Evolutionary conservation across 2,113 vertebrate species (phyloP), one percentile per base, ranked within the genome.

Genomic region (Austrofundulus limnaeus): DNA sequence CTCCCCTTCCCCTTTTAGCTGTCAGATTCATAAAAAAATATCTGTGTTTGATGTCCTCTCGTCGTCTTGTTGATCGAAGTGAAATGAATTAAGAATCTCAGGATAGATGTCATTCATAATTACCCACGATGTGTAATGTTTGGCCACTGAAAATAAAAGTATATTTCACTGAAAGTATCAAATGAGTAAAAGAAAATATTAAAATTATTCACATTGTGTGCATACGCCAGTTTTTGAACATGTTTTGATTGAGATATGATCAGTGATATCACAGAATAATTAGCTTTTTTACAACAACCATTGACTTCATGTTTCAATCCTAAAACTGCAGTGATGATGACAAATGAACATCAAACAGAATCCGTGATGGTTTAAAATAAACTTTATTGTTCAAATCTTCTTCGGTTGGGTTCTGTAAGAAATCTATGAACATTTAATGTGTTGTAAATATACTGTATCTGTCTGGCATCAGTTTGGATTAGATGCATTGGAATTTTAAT

Each of bases 41-140:
- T 64, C 9, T 65, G 20, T 75, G 55, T 69, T 65, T 37, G 43
- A 61, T 70, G 81, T 83, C 74, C 66, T 64, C 11, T 14, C 82
- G 62, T 68, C 72, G 70, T 84, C 59, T 63, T 62, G 61, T 25
- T 76, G 51, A 71, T 73, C 51, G 66, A 76, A 77, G 68, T 72
- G 80, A 6, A 81, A 70, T 84, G 60, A 73, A 77, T 88, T 86
- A 63, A 88, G 88, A 85, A 85, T 87, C 91, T 93, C 91, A 92
- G 91, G 92, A 90, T 90, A 84, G 85, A 86, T 82, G 71, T 84
- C 69, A 87, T 62, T 78, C 43, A 73, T 66, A 72, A 47, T 59
- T 74, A 69, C 71, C 59, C 72, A 82, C 48, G 74, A 73, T 78
- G 21, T 75, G 72, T 72, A 50, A 70, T 61, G 48, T 80, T 64